These are phyloP conservation scores for Pseudois nayaur DNA, from an alignment of 2,113 vertebrate species.

Conservation along the genomic window DNA sequence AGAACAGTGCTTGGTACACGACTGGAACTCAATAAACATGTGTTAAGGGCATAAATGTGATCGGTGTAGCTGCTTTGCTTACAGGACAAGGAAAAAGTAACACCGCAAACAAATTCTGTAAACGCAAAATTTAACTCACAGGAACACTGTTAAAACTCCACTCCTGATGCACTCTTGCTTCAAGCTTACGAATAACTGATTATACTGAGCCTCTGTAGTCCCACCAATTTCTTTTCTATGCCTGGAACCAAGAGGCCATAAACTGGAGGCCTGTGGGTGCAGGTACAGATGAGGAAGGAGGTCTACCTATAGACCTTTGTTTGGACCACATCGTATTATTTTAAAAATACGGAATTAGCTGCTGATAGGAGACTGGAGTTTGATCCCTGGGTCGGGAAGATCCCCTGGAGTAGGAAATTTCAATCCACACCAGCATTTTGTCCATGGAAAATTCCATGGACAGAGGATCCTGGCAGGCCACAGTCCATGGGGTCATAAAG, in stretches of 20 bases:
- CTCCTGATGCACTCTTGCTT: accelerated
- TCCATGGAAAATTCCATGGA: background rate
- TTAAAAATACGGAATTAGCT: background rate
- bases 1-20: background rate
- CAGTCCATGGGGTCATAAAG: background rate
- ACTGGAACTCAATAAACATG: background rate
- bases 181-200: background rate
- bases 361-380: background rate
- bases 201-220: background rate
- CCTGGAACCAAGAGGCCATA: background rate
- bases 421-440: background rate
- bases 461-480: background rate
- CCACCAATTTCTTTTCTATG: background rate
- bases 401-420: background rate
- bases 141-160: accelerated
- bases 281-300: background rate
- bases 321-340: too few relatives aligned
- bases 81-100: background rate
- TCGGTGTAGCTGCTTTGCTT: background rate
- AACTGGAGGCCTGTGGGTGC: background rate
- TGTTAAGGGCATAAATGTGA: background rate
- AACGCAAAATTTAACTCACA: accelerated
- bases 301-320: background rate
- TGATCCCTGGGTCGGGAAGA: background rate
- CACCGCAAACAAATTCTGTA: background rate